phyloP scores from a whole-genome alignment of 2,888 invertebrate genomes.

The Latrodectus elegans region DNA sequence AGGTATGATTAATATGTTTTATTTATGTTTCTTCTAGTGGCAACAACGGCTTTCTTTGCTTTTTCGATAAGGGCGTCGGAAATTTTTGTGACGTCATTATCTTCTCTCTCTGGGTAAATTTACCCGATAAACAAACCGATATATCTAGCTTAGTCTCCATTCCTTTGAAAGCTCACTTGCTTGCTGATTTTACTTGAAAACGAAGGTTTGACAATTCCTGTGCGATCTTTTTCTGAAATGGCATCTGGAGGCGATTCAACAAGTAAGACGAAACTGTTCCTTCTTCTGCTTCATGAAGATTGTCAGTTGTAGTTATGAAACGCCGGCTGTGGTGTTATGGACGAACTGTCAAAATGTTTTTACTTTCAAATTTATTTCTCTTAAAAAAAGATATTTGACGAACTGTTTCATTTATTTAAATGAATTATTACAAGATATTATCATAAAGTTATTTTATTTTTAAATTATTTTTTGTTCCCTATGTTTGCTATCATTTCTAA shows the following conservation, averaged over 20 bases:
- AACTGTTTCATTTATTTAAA: too few species aligned
- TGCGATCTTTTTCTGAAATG: slow-evolving; percentile 15
- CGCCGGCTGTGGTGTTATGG: slow-evolving; percentile 14
- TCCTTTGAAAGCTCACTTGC: slow-evolving; percentile 16
- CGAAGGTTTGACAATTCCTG: neutral
- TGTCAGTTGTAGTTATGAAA: slow-evolving; percentile 6
- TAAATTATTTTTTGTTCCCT: too few species aligned
- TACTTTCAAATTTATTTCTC: too few species aligned
- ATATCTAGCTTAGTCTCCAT: slow-evolving; percentile 3
- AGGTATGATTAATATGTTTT: neutral
- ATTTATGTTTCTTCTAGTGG: neutral
- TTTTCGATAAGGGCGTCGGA: slow-evolving; percentile 28
- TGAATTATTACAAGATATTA: too few species aligned
- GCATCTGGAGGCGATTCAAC: slow-evolving; percentile 62
- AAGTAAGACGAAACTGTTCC: slow-evolving; percentile 29
- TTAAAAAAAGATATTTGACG: too few species aligned
- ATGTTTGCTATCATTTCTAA: too few species aligned
- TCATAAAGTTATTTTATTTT: too few species aligned
- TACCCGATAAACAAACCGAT: neutral
- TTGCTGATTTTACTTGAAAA: neutral
- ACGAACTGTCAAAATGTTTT: too few species aligned
- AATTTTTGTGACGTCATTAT: slow-evolving; percentile 42
- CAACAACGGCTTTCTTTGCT: neutral
- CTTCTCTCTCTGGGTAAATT: slow-evolving; percentile 6
- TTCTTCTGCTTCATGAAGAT: neutral